Conservation (phyloP, 2,797 vertebrate genomes). For the Columba guinea region DNA sequence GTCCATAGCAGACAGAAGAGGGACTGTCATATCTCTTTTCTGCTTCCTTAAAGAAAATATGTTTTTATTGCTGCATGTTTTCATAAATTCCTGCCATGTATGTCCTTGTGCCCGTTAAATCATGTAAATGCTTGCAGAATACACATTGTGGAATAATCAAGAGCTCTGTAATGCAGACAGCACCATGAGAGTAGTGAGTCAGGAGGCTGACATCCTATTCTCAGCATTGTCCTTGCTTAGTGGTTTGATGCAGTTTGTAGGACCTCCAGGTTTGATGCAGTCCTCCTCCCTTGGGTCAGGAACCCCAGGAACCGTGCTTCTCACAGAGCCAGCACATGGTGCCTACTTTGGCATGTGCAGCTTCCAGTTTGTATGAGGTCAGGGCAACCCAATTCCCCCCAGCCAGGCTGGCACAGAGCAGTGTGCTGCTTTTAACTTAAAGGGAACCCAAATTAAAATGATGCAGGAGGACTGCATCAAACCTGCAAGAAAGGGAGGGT, state of each 20-base stretch:
- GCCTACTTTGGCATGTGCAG: fast-evolving
- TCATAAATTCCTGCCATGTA: background rate
- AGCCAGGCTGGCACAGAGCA: constrained; percentile 36
- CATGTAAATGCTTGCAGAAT: background rate
- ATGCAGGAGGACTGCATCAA: too few species aligned
- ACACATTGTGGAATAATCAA: background rate
- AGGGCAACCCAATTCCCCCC: background rate
- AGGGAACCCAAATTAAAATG: constrained; percentile 57
- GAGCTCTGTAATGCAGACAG: background rate
- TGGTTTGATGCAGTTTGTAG: background rate
- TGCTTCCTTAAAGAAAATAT: background rate
- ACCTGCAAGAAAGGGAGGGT: background rate
- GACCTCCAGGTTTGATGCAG: too few species aligned
- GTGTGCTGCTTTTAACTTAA: background rate
- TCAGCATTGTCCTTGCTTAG: background rate
- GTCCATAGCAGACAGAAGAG: background rate
- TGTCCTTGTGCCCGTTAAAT: background rate
- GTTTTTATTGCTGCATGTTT: background rate
- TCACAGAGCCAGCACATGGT: fast-evolving
- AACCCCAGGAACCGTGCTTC: background rate
- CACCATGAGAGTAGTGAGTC: background rate
- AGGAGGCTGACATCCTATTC: background rate
- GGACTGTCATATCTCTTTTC: background rate
- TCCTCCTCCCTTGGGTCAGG: background rate
- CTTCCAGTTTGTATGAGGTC: background rate